A percentile compares a stretch with the other conserved stretches of the same genome.
Evolutionary conservation across 2,113 vertebrate genomes (phyloP).

Genomic region (Epinephelus lanceolatus): DNA sequence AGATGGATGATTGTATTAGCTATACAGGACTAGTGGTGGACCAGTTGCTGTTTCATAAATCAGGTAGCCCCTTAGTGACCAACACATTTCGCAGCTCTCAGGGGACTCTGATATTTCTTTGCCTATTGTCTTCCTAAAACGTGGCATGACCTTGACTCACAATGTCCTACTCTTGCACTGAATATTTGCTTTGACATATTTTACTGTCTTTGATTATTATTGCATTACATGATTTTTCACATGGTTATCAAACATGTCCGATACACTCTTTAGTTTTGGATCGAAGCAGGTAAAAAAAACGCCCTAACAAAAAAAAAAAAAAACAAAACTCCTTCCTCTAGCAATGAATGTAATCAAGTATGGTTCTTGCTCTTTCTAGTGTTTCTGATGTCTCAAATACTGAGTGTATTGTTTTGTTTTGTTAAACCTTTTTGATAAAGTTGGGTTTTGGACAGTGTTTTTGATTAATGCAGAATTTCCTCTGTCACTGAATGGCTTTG

Average conservation of each 20-base stretch:
- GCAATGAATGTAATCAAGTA: background rate
- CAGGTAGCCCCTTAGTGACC: background rate
- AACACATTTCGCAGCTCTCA: background rate
- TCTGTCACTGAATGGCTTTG: background rate
- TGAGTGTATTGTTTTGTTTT: background rate
- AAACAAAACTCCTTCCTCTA: background rate
- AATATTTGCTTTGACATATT: background rate
- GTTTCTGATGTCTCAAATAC: background rate
- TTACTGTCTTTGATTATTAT: background rate
- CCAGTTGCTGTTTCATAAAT: background rate
- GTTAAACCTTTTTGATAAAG: background rate
- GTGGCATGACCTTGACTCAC: constrained; percentile 1
- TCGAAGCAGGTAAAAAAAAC: background rate
- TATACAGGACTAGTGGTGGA: background rate
- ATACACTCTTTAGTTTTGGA: background rate
- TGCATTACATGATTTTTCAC: background rate
- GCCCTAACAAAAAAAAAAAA: no score
- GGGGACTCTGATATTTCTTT: background rate
- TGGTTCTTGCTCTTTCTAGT: background rate
- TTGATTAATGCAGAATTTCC: background rate
- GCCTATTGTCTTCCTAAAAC: background rate
- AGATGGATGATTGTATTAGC: background rate
- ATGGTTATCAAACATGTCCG: background rate
- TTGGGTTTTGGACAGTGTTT: background rate
- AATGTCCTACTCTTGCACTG: background rate